A percentile compares a stretch with the other conserved stretches of the same genome.
phyloP scores from a whole-genome alignment of 35 echinoderm and acorn worm genomes.

The Ptychodera flava region DNA sequence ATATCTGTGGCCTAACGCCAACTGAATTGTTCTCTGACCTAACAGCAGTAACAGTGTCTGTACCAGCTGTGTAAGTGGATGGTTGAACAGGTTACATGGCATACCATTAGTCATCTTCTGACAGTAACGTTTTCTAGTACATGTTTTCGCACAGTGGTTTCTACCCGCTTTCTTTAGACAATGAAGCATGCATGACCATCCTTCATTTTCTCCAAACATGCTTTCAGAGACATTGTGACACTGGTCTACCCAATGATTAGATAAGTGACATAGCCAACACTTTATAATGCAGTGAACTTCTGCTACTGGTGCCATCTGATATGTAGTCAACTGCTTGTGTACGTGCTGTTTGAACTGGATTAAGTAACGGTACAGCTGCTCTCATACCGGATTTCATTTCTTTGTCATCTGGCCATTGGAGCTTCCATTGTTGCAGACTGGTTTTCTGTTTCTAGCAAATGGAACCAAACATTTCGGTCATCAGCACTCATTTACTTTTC shows the following conservation, averaged over 20 bases:
- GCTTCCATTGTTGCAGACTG: background rate
- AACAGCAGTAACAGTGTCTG: no score
- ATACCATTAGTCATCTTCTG: no score
- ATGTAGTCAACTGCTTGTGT: no score
- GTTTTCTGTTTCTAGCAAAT: no score
- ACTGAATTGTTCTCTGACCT: no score
- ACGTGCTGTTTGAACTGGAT: no score
- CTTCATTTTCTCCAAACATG: slow-evolving; percentile 39
- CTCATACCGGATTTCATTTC: slow-evolving; percentile 46
- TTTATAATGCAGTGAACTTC: no score
- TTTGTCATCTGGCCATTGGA: slow-evolving; percentile 30
- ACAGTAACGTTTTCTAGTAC: no score
- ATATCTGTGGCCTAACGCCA: no score
- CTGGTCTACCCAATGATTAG: slow-evolving; percentile 44
- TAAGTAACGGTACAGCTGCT: slow-evolving; percentile 31
- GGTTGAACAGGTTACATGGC: slow-evolving; percentile 8
- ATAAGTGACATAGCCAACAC: slow-evolving; percentile 52
- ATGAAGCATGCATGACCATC: slow-evolving; percentile 47
- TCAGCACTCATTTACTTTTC: no score
- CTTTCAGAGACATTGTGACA: background rate
- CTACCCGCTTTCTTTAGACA: slow-evolving; percentile 57
- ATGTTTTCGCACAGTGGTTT: slow-evolving; percentile 32
- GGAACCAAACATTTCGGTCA: no score
- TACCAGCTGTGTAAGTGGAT: slow-evolving; percentile 30
- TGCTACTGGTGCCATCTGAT: no score